Evolutionary conservation across 2,113 vertebrate genomes (phyloP).

Genomic region (Oxyruncus cristatus): DNA sequence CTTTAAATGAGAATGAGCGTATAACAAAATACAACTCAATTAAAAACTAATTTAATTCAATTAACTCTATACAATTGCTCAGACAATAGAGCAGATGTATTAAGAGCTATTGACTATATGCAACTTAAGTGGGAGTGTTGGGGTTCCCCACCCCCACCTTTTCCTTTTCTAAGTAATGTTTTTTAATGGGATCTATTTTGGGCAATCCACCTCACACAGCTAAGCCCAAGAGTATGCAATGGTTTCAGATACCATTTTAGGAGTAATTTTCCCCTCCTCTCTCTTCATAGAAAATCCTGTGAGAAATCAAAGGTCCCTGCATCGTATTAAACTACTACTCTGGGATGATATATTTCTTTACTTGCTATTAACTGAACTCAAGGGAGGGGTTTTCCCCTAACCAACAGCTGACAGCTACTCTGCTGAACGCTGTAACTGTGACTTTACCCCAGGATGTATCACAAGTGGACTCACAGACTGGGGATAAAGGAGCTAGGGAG

Average conservation of each 20-base stretch:
- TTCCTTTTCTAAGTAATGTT: neutral
- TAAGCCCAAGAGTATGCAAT: neutral
- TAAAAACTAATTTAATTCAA: neutral
- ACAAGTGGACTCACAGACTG: neutral
- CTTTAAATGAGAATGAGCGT: neutral
- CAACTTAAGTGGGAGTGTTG: neutral
- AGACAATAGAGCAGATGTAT: constrained; percentile 20
- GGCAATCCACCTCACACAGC: neutral
- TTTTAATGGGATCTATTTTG: neutral
- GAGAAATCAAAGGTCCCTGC: neutral
- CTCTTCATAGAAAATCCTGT: neutral
- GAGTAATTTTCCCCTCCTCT: neutral
- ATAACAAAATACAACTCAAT: neutral
- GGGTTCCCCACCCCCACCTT: accelerated
- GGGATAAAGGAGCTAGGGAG: neutral
- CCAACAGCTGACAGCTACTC: neutral
- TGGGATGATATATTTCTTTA: neutral
- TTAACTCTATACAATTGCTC: constrained; percentile 44
- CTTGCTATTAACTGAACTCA: neutral
- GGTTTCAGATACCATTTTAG: neutral
- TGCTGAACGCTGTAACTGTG: neutral
- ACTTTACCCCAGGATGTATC: neutral
- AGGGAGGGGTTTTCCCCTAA: neutral
- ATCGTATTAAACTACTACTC: neutral
- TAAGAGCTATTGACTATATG: neutral